These are phyloP conservation scores for Zonotrichia leucophrys DNA, from an alignment of 2,113 vertebrate species.

Conservation along the genomic window DNA sequence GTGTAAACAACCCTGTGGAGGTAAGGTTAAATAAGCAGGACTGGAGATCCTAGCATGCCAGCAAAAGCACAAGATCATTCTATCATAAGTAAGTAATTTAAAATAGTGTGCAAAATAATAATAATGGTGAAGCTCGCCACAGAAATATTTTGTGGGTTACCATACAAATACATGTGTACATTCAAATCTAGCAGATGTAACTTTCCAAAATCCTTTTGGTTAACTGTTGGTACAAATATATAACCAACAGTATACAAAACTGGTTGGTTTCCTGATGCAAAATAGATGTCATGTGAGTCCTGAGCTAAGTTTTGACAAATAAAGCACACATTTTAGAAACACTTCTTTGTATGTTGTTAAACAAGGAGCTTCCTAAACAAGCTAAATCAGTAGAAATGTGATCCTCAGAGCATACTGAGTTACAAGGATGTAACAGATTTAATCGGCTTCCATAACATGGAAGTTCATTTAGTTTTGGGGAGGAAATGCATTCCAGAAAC, in stretches of 20 bases:
- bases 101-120: slow-evolving; percentile 55
- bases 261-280: slow-evolving; percentile 36
- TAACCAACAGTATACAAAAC: not conserved
- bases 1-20: slow-evolving; percentile 71
- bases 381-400: not conserved
- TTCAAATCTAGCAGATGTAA: slow-evolving; percentile 5
- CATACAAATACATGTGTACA: not conserved
- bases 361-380: not conserved
- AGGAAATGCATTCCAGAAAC: not conserved
- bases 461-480: not conserved
- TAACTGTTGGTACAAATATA: slow-evolving; percentile 11
- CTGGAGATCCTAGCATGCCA: slow-evolving; percentile 56
- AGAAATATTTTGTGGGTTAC: slow-evolving; percentile 23
- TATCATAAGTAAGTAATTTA: slow-evolving; percentile 54
- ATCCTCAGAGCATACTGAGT: not conserved
- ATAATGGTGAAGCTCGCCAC: slow-evolving; percentile 20
- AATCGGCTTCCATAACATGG: not conserved
- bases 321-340: slow-evolving; percentile 37
- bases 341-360: slow-evolving; percentile 16
- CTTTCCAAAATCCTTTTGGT: slow-evolving; percentile 31
- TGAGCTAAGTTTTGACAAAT: not conserved
- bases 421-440: not conserved
- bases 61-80: slow-evolving; percentile 61
- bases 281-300: not conserved
- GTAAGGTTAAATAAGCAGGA: slow-evolving; percentile 76